Evolutionary conservation across 2,113 vertebrate species (phyloP), one percentile per base, ranked within the genome.

Genomic region (Catagonus wagneri): DNA sequence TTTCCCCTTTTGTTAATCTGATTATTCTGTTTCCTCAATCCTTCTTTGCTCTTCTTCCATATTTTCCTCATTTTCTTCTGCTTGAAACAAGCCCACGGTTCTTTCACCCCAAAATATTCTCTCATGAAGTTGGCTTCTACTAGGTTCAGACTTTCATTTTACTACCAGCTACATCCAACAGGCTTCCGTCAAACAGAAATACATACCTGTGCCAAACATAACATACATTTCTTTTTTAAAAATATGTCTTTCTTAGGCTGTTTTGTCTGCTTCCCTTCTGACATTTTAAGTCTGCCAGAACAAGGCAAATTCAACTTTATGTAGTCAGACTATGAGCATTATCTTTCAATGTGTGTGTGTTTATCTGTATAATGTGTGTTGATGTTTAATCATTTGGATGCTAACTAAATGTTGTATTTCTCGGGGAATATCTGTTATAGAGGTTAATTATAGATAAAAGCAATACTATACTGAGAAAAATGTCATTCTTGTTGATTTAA

Each of bases 391-490:
- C 50, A 93, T 89, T 93, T 6, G 3, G 68, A 56, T 95, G 9
- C 44, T 61, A 86, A 54, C 60, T 89, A 79, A 52, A 60, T n/a
- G 32, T 12, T 78, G 10, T 56, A 56, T 71, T 87, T 93, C 78
- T 95, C 68, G 60, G 54, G 22, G 74, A 86, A 58, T 95, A 83
- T 63, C 4, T 93, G 8, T 83, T 95, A 44, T 60, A 66, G 36
- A 90, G 96, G 90, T 83, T 92, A 97, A 96, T 96, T 95, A 76
- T 83, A 87, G 74, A 95, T 95, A 94, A 96, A 74, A 95, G 16
- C 4, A 39, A 54, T n/a, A n/a, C 0, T 22, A 52, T 14, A 65
- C 22, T 56, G 71, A 87, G 60, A 90, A 96, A 92, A 93, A 88
- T 95, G 75, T 61, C 79, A 92, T 58, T 83, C 87, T 81, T 80